These are phyloP conservation scores for Scrobipalpa atriplicella DNA, from an alignment of 2,888 invertebrate species.

Conservation along the genomic window DNA sequence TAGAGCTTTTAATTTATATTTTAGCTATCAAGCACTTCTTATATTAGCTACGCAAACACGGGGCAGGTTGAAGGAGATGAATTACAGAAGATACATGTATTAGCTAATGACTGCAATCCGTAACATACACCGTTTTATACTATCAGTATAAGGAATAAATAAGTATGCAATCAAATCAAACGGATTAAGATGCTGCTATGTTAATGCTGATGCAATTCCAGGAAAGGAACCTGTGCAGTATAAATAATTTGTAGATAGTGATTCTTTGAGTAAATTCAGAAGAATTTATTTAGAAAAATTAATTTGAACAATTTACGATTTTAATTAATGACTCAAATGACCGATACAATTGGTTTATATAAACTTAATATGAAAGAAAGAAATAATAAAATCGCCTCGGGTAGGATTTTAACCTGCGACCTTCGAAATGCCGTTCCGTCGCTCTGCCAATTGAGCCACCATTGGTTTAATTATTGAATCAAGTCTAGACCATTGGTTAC, in stretches of 20 bases:
- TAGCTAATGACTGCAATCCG: constrained; percentile 24
- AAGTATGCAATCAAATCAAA: neutral
- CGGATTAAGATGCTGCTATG: neutral
- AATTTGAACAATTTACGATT: no score
- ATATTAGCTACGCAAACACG: constrained; percentile 12
- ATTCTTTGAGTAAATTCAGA: no score
- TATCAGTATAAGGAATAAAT: constrained; percentile 7
- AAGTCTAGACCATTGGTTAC: no score
- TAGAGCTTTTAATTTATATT: neutral
- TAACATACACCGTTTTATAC: constrained; percentile 14
- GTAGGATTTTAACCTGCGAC: no score
- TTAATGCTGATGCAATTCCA: neutral
- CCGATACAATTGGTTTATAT: no score
- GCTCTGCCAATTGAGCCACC: no score
- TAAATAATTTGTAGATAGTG: neutral
- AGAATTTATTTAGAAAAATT: no score
- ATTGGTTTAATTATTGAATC: no score
- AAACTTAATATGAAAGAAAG: no score
- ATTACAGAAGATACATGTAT: constrained; percentile 19
- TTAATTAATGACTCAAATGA: no score
- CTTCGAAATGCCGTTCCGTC: no score
- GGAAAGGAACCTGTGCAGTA: neutral
- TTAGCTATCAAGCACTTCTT: neutral
- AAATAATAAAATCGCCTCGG: no score
- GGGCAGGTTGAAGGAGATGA: constrained; percentile 13